Conservation (phyloP, 2,113 vertebrate species). For the Conger conger region DNA sequence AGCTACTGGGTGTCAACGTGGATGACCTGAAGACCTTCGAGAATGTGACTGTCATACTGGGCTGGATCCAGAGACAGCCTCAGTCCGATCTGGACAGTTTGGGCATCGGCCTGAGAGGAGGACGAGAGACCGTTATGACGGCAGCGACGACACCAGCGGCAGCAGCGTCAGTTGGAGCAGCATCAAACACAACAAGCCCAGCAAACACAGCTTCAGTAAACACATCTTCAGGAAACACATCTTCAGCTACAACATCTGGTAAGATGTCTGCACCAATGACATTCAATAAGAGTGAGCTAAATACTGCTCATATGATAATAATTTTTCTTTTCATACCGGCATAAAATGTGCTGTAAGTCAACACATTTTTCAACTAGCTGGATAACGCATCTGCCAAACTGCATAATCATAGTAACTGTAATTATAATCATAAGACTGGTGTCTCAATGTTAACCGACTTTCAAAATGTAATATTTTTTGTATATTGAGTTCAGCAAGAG, state of each 20-base stretch:
- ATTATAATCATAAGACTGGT: too few relatives aligned
- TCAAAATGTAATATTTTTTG: neutral
- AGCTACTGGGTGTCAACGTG: conserved; percentile 58
- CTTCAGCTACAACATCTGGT: conserved; percentile 3
- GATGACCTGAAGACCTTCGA: conserved; percentile 51
- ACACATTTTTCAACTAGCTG: too few relatives aligned
- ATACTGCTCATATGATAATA: neutral
- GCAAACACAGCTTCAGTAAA: neutral
- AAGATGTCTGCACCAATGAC: neutral
- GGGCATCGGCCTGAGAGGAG: conserved; percentile 40
- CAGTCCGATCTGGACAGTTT: conserved; percentile 44
- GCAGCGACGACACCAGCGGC: too few relatives aligned
- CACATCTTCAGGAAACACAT: neutral
- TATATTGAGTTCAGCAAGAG: neutral
- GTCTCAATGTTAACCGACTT: too few relatives aligned
- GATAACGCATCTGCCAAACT: too few relatives aligned
- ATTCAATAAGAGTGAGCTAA: neutral
- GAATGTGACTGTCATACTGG: conserved; percentile 39
- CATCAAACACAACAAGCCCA: neutral
- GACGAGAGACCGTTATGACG: neutral
- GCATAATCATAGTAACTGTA: too few relatives aligned
- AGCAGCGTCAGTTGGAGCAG: neutral
- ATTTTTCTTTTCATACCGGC: too few relatives aligned
- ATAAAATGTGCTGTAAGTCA: too few relatives aligned
- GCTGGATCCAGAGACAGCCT: conserved; percentile 41